These are phyloP conservation scores for Caenorhabditis sp. DNA, from an alignment of 2,888 invertebrate species.

Conservation along the genomic window DNA sequence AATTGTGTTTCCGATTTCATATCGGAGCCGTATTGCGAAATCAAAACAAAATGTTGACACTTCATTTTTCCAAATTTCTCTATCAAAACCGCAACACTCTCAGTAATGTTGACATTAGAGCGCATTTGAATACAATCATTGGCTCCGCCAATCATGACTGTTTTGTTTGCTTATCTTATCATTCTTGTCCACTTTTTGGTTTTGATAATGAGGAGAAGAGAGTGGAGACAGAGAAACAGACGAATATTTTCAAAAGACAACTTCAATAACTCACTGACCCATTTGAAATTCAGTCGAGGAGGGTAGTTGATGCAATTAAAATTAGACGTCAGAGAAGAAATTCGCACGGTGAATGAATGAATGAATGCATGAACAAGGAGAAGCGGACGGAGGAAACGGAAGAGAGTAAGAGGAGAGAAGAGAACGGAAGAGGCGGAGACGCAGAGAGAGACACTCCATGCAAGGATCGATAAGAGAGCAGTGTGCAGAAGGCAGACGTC, in stretches of 20 bases:
- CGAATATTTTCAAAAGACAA: no score
- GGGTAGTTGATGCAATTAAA: constrained; percentile 22
- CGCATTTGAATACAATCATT: neutral
- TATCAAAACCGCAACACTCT: neutral
- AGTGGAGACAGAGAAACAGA: neutral
- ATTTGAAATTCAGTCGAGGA: neutral
- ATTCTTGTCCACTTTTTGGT: neutral
- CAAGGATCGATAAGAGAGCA: constrained; percentile 54
- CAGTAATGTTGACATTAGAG: neutral
- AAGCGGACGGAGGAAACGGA: neutral
- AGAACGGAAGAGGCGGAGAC: constrained; percentile 28
- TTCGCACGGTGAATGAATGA: constrained; percentile 24
- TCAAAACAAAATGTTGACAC: no score
- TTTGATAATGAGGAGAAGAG: constrained; percentile 5
- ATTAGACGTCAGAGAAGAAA: constrained; percentile 15
- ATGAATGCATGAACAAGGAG: constrained; percentile 23
- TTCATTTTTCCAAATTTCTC: no score
- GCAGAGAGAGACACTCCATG: constrained; percentile 32
- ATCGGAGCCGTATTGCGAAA: no score
- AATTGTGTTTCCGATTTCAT: no score
- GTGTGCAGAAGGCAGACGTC: neutral
- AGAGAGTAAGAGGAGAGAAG: constrained; percentile 9
- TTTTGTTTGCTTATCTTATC: constrained; percentile 49
- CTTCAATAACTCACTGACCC: neutral
- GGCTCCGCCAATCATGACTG: neutral